Evolutionary conservation across 2,888 invertebrate genomes (phyloP), one percentile per base, ranked within the genome.

Genomic region (Tachina fera): DNA sequence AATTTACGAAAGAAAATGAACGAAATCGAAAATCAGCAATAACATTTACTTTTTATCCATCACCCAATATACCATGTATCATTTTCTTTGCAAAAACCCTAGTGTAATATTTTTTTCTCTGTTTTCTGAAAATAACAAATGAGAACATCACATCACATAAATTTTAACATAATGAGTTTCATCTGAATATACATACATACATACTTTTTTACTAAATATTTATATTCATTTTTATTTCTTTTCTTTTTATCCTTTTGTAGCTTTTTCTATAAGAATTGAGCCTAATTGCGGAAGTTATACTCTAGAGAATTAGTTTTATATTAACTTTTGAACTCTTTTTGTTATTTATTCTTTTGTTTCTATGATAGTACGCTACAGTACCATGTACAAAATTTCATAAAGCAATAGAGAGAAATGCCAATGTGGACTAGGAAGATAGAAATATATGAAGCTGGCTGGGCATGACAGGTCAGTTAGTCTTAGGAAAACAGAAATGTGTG

Each of bases 281-380:
- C 91, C 91, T 91, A 91, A 91, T 91, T 91, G 90, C 90, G 90
- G 89, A 91, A 88, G 91, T 89, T 89, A 89, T 91, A 88, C 90
- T 87, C 90, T 87, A 81, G 89, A 89, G 91, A 90, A 90, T 90
- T 90, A 88, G 88, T 88, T 91, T 89, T 85, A 87, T 84, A 87
- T 87, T 82, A 86, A 84, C 84, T 83, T 83, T 86, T 83, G 75
- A 85, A 82, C 81, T 61, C 68, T 51, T 49, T 79, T 63, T 8
- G 9, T 16, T 61, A 49, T 49, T 65, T 65, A n/a, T 47, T 47
- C 22, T 74, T n/a, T 49, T 13, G 14, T 22, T 75, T 75, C 22
- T 14, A 6, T 63, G 51, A 1, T 41, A 3, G n/a, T n/a, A 19
- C 41, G 43, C 74, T 63, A 63, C n/a, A 43, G 51, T n/a, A 63